A percentile compares a stretch with the other conserved stretches of the same genome.
Evolutionary conservation across 2,888 invertebrate genomes (phyloP).

Genomic region (Drosophila prolongata): DNA sequence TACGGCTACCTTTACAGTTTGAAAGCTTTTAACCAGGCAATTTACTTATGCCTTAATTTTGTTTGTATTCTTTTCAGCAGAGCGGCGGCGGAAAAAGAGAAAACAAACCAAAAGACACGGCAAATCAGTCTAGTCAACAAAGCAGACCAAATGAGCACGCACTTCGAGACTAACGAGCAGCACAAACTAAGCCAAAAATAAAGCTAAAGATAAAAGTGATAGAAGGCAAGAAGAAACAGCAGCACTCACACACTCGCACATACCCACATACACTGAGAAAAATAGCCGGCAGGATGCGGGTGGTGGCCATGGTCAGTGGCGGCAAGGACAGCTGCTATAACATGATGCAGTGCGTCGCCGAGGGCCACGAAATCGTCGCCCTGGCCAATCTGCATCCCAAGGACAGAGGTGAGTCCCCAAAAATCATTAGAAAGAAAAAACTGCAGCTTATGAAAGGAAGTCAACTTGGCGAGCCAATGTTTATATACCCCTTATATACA

Average conservation of each 20-base stretch:
- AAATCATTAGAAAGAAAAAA: too few species aligned
- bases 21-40: slow-evolving; percentile 10
- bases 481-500: too few species aligned
- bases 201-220: slow-evolving; percentile 34
- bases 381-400: slow-evolving; percentile 97
- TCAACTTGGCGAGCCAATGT: too few species aligned
- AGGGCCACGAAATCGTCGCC: slow-evolving; percentile 97
- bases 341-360: slow-evolving; percentile 98
- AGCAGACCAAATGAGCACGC: slow-evolving; percentile 66
- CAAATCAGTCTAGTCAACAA: slow-evolving; percentile 71
- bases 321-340: slow-evolving; percentile 99
- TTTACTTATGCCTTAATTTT: slow-evolving; percentile 1
- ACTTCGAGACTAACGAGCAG: slow-evolving; percentile 47
- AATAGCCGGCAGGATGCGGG: slow-evolving; percentile 88
- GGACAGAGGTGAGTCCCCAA: slow-evolving; percentile 88
- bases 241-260: slow-evolving; percentile 6
- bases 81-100: slow-evolving; percentile 7
- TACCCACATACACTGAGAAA: neutral
- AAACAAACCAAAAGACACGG: slow-evolving; percentile 7
- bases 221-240: neutral
- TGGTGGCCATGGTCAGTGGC: slow-evolving; percentile 96
- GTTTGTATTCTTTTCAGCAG: slow-evolving; percentile 1
- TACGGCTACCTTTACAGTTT: slow-evolving; percentile 14
- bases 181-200: slow-evolving; percentile 50
- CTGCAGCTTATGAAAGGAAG: too few species aligned